Percentiles rank a stretch among this genome's conserved stretches.
Evolutionary conservation across 2,797 vertebrate genomes (phyloP).

Genomic region (Micromesistius poutassou): DNA sequence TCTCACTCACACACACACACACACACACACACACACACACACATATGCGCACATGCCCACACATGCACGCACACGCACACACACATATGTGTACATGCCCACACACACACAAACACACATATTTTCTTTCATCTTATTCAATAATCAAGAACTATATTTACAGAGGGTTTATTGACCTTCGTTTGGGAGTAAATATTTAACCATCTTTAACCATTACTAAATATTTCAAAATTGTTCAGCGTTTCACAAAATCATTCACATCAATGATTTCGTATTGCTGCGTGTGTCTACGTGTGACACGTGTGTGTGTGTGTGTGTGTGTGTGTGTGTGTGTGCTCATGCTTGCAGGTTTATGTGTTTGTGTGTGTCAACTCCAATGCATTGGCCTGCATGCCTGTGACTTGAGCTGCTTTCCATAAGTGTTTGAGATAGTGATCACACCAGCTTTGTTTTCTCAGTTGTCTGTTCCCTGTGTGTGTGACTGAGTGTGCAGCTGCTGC

Average conservation of each 20-base stretch:
- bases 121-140: background rate
- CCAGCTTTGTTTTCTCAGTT: background rate
- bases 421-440: background rate
- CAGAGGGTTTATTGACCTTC: too few relatives aligned
- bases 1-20: background rate
- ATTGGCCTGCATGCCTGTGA: slow-evolving; percentile 19
- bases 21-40: background rate
- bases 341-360: too few relatives aligned
- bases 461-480: background rate
- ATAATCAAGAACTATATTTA: background rate
- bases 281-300: too few relatives aligned
- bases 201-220: background rate
- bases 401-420: background rate
- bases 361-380: background rate
- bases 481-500: slow-evolving; percentile 53
- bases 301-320: background rate
- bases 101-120: background rate
- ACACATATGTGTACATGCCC: background rate
- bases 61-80: background rate
- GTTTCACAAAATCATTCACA: background rate
- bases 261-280: background rate
- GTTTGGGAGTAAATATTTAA: too few relatives aligned
- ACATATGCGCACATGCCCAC: background rate
- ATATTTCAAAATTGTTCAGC: background rate
- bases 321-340: too few relatives aligned